These are phyloP conservation scores for Leptura quadrifasciata DNA, from an alignment of 2,888 invertebrate genomes.

Conservation along the genomic window DNA sequence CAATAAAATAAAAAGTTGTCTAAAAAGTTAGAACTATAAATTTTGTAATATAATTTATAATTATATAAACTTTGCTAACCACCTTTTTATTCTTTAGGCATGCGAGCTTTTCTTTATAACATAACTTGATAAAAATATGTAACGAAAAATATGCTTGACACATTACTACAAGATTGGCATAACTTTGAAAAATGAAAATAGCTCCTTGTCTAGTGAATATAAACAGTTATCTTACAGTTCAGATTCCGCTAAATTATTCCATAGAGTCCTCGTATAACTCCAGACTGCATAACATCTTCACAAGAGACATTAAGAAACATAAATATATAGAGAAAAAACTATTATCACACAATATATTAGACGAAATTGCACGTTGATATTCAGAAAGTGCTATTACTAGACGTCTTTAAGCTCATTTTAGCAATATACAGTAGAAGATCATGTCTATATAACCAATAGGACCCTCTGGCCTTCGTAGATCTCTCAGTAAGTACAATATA, in stretches of 20 bases:
- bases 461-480: not conserved
- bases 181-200: too few relatives aligned
- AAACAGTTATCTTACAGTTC: too few relatives aligned
- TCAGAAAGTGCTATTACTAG: not conserved
- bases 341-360: not conserved
- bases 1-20: too few relatives aligned
- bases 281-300: not conserved
- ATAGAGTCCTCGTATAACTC: not conserved
- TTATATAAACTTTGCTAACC: too few relatives aligned
- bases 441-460: slow-evolving; percentile 3
- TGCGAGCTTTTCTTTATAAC: too few relatives aligned
- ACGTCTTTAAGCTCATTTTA: not conserved
- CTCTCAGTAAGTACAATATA: slow-evolving; percentile 3
- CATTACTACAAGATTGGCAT: too few relatives aligned
- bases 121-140: too few relatives aligned
- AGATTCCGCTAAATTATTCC: not conserved
- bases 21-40: too few relatives aligned
- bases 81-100: too few relatives aligned
- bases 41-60: too few relatives aligned
- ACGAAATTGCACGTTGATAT: not conserved
- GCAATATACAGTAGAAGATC: not conserved
- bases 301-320: not conserved
- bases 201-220: too few relatives aligned
- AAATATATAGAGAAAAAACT: not conserved
- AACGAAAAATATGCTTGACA: too few relatives aligned